phyloP scores from a whole-genome alignment of 2,888 invertebrate species.

The Acrobasis repandana region DNA sequence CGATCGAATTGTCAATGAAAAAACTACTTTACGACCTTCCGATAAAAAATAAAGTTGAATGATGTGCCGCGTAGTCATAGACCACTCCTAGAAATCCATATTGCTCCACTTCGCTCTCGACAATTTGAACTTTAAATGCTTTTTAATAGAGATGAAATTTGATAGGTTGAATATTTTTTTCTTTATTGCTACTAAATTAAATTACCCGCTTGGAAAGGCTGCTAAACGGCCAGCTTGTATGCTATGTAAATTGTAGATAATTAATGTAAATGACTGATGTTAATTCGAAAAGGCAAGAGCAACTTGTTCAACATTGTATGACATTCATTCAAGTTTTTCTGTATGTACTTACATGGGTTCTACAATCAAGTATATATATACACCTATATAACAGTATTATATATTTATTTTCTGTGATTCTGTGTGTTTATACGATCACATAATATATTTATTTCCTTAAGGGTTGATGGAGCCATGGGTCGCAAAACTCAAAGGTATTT shows the following conservation, averaged over 20 bases:
- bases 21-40: slow-evolving; percentile 8
- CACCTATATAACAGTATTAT: too few species aligned
- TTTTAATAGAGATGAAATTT: slow-evolving; percentile 12
- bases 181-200: slow-evolving; percentile 30
- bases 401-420: too few species aligned
- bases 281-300: slow-evolving; percentile 14
- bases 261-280: slow-evolving; percentile 15
- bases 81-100: slow-evolving; percentile 35
- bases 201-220: slow-evolving; percentile 29
- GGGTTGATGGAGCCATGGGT: background rate
- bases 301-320: slow-evolving; percentile 8
- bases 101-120: slow-evolving; percentile 25
- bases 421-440: too few species aligned
- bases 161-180: slow-evolving; percentile 20
- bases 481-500: too few species aligned
- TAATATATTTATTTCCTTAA: background rate
- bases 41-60: slow-evolving; percentile 19
- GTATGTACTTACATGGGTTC: background rate
- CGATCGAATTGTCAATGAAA: background rate
- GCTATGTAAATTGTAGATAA: slow-evolving; percentile 20
- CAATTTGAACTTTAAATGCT: slow-evolving; percentile 18
- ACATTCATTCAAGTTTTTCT: slow-evolving; percentile 12
- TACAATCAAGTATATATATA: too few species aligned
- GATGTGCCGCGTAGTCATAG: slow-evolving; percentile 21
- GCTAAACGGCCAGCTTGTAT: slow-evolving; percentile 12